Base-by-base conservation (phyloP, 2,113 vertebrate species). In the Manacus vitellinus region DNA sequence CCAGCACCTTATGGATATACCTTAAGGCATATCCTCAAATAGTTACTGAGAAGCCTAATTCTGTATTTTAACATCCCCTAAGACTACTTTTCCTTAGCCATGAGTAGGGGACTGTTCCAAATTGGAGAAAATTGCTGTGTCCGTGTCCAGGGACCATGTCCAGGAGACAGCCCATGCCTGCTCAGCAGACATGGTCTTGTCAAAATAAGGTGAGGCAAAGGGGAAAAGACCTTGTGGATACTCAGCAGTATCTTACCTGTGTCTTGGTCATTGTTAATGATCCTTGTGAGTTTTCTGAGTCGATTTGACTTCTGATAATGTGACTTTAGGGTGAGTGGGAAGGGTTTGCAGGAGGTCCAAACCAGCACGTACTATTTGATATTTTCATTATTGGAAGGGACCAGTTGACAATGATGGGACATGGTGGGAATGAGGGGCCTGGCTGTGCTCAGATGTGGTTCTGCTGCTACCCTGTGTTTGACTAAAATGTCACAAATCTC, bases 121-220 rank as follows among this genome's bases (percentile, higher is more conserved):
- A 54, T 75, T n/a, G 39, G 27, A 59, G 62, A 39, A 74, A 43
- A 46, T 23, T 1, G 0, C 49, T 52, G 27, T 61, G 62, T 54
- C 62, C 39, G 11, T 39, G 39, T 39, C 10, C 37, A 28, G 17
- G 49, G 20, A 62, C 3, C 6, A 4, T 8, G 19, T 47, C 39
- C 13, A 59, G 63, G 46, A 62, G 52, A 37, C 25, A 41, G 61
- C 21, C 20, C 1, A 0, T 47, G 27, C 51, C 79, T 88, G 25
- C 37, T 52, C 0, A 1, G 12, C 47, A 39, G 43, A 37, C 0
- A 1, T 25, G 31, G 4, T 61, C 46, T 88, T 27, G 14, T 91
- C 23, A 33, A 56, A 79, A 58, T 30, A 30, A 46, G 23, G 13
- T 67, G 55, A 54, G 39, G 17, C 21, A 51, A 43, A 76, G 14